A percentile compares a stretch with the other conserved stretches of the same genome.
phyloP scores from a whole-genome alignment of 2,888 invertebrate species.

The Rhogogaster chlorosoma region DNA sequence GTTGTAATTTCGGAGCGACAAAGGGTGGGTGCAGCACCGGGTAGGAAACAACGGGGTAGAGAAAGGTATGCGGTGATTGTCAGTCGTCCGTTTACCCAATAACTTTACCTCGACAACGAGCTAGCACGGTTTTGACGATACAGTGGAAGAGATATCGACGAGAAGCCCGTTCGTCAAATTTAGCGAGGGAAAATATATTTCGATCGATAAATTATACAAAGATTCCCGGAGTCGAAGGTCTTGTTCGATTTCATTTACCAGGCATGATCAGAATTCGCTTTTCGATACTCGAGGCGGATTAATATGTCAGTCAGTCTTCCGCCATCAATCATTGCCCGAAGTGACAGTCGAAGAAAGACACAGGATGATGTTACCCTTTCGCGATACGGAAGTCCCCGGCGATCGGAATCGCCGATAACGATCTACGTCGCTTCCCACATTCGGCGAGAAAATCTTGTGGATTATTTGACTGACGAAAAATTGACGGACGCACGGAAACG shows the following conservation, averaged over 20 bases:
- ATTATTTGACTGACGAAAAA: not conserved
- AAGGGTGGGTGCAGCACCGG: slow-evolving; percentile 58
- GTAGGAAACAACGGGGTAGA: not conserved
- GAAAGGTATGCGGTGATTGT: slow-evolving; percentile 43
- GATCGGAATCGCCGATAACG: not conserved
- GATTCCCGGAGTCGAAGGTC: not conserved
- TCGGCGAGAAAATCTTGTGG: not conserved
- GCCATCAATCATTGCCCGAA: not conserved
- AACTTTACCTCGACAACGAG: slow-evolving; percentile 10
- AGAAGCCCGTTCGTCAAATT: not conserved
- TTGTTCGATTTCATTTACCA: not conserved
- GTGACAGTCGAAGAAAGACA: not conserved
- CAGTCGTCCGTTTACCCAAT: slow-evolving; percentile 40
- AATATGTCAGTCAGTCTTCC: not conserved
- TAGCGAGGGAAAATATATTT: not conserved
- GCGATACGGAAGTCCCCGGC: not conserved
- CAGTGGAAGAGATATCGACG: not conserved
- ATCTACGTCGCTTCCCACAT: not conserved
- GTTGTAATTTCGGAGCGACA: slow-evolving; percentile 75
- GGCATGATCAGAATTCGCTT: not conserved
- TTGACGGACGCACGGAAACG: slow-evolving; percentile 71
- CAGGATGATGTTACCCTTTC: not conserved
- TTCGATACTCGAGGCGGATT: not conserved
- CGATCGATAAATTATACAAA: not conserved
- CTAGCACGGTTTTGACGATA: not conserved